Conservation (phyloP, 2,888 invertebrate species). For the Steinernema scapterisci region DNA sequence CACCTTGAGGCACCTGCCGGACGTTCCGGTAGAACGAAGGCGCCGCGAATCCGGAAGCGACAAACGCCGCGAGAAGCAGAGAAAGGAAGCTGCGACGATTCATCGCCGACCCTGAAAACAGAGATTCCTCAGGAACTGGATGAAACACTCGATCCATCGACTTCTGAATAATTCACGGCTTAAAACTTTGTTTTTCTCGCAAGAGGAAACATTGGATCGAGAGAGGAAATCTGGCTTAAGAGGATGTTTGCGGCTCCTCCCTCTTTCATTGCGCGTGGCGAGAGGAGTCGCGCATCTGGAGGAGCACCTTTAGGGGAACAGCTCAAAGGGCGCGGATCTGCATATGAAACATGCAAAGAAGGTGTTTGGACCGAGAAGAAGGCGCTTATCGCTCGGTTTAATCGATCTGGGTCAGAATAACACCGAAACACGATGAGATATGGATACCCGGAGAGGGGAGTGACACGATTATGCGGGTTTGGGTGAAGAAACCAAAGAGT, state of each 20-base stretch:
- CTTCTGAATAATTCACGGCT: background rate
- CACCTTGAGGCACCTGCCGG: conserved; percentile 1
- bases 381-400: background rate
- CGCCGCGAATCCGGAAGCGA: background rate
- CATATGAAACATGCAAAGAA: background rate
- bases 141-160: background rate
- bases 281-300: background rate
- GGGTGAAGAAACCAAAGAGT: too few relatives aligned
- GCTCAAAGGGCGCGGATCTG: background rate
- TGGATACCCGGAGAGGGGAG: background rate
- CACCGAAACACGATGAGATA: background rate
- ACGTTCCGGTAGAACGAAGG: background rate
- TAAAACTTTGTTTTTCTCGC: background rate
- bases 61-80: background rate
- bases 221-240: background rate
- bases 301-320: background rate
- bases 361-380: background rate
- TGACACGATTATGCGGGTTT: too few relatives aligned
- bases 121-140: background rate
- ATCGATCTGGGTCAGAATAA: conserved; percentile 24
- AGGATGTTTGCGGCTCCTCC: background rate
- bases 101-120: conserved; percentile 13
- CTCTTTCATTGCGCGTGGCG: background rate
- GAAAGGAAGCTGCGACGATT: background rate
- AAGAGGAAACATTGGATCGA: background rate